Base-by-base conservation (phyloP, 2,797 vertebrate genomes). In the Caiman crocodilus region DNA sequence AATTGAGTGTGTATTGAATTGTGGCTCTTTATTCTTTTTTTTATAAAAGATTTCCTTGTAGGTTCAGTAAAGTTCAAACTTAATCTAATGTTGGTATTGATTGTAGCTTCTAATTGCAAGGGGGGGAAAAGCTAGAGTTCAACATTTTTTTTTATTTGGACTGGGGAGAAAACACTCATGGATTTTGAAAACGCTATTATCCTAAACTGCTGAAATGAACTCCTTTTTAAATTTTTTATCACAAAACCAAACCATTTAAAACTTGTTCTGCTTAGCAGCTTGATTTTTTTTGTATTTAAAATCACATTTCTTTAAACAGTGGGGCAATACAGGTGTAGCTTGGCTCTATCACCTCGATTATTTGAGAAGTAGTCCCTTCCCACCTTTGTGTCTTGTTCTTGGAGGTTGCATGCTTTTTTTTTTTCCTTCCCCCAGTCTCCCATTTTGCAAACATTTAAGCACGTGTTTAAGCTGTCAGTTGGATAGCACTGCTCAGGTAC, bases 71-170 rank as follows among this genome's bases (percentile, higher is more conserved):
- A 95, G 95, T 96, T 93, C 93, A 95, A 3, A 90, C 95, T 97
- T 95, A 95, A 97, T 97, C 93, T 96, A 82, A 97, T 91, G 91
- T 94, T 92, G 78, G 88, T 85, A 83, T 96, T 57, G 95, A 96
- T 95, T 35, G 14, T 59, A 1, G 8, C 80, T 84, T 96, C 94
- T 95, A 92, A 95, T 95, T 96, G 95, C 89, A 56, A 56, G 90
- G 9, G 71, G 25, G 64, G 84, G 83, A 81, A 91, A 90, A 88
- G 78, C 90, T 69, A 6, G 21, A 80, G 85, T 93, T 96, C 84
- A 82, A 82, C 21, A 9, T 76, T 82, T 82, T 65, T 77, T 93
- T 96, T 89, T 58, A 74, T 80, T 84, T 79, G 73, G 58, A 26
- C 12, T 50, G 76, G 82, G 67, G 81, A 59, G 69, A 94, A 91